Percentiles rank a stretch among this genome's conserved stretches.
Evolutionary conservation across 2,113 vertebrate species (phyloP).

Genomic region (Vicugna pacos): DNA sequence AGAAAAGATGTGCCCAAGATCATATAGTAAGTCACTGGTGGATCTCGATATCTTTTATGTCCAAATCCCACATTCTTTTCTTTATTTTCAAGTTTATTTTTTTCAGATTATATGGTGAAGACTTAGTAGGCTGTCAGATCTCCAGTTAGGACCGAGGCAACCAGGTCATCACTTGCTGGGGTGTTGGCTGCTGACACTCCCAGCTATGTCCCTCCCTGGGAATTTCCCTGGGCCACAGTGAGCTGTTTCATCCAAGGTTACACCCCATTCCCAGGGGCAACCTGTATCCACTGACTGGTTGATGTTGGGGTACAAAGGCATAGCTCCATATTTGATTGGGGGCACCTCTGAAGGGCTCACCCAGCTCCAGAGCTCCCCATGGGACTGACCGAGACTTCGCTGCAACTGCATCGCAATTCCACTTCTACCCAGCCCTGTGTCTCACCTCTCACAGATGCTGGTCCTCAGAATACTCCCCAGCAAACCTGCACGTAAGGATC

Average conservation of each 20-base stretch:
- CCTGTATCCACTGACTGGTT: not conserved
- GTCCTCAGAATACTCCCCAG: not conserved
- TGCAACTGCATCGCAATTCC: not conserved
- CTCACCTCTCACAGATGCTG: not conserved
- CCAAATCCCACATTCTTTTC: not conserved
- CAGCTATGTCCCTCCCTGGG: not conserved
- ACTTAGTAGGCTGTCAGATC: not conserved
- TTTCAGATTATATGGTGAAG: not conserved
- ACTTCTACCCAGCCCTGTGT: too few relatives aligned
- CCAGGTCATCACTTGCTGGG: not conserved
- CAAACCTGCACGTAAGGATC: not conserved
- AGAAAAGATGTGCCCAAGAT: not conserved
- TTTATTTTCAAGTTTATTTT: not conserved
- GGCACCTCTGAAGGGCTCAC: not conserved
- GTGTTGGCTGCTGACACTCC: not conserved
- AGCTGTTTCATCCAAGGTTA: not conserved
- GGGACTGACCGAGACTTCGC: not conserved
- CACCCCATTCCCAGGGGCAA: not conserved
- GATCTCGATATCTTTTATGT: not conserved
- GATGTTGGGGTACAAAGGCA: not conserved
- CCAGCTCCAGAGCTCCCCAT: not conserved
- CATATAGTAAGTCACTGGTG: not conserved
- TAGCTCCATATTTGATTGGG: not conserved
- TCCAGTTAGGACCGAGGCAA: not conserved
- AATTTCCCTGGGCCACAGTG: not conserved